These are phyloP conservation scores for Drosophila repletoides DNA, from an alignment of 1,140 invertebrate species.

Conservation along the genomic window DNA sequence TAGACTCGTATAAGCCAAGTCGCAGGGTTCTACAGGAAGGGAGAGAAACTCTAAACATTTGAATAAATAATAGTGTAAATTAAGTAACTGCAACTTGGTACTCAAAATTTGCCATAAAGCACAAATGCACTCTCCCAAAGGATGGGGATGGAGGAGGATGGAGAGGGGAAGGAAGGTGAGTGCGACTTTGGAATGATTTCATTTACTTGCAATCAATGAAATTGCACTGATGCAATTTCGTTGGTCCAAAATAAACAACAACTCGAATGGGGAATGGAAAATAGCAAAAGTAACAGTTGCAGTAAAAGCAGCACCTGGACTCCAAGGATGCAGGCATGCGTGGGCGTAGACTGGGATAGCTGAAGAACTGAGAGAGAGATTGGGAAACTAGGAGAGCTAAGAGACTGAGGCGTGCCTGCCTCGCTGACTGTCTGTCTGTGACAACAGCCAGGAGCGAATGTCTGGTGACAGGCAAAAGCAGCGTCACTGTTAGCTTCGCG, in stretches of 20 bases:
- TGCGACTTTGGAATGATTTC: slow-evolving; percentile 63
- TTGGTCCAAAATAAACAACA: slow-evolving; percentile 61
- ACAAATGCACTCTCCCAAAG: slow-evolving; percentile 20
- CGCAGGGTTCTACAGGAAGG: too few relatives aligned
- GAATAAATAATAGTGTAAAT: slow-evolving; percentile 33
- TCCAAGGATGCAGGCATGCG: slow-evolving; percentile 11
- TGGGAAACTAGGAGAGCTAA: too few relatives aligned
- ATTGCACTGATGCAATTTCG: slow-evolving; percentile 76
- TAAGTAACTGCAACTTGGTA: slow-evolving; percentile 32
- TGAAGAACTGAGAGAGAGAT: too few relatives aligned
- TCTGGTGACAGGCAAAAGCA: slow-evolving; percentile 40
- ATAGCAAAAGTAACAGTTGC: slow-evolving; percentile 29
- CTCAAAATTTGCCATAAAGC: slow-evolving; percentile 14
- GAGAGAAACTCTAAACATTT: background rate
- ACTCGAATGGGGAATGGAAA: background rate
- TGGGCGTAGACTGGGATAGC: background rate
- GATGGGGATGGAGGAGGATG: background rate
- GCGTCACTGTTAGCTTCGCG: slow-evolving; percentile 8
- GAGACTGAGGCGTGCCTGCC: background rate
- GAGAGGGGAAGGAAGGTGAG: background rate
- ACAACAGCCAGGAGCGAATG: slow-evolving; percentile 41
- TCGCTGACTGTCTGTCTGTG: slow-evolving; percentile 35
- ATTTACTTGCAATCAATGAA: slow-evolving; percentile 81
- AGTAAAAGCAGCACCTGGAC: slow-evolving; percentile 22
- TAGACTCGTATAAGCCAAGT: too few relatives aligned